These are phyloP conservation scores for Pipistrellus pipistrellus DNA, from an alignment of 2,797 vertebrate species.

Conservation along the genomic window DNA sequence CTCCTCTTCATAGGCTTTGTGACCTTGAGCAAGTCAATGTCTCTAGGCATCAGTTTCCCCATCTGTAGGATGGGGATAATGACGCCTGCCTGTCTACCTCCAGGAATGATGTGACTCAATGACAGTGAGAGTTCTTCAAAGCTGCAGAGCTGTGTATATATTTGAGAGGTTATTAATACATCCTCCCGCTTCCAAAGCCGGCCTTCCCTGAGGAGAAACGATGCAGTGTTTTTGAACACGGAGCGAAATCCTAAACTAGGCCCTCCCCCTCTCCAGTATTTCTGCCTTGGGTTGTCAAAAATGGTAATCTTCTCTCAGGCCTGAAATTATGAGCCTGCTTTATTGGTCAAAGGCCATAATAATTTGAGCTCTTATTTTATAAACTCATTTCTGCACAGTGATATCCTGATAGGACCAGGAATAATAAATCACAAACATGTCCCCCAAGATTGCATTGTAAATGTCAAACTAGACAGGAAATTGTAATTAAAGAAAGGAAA, in stretches of 20 bases:
- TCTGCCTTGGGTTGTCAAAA: conserved; percentile 94
- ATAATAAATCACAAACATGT: conserved; percentile 97
- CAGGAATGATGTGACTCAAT: background rate
- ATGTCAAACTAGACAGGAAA: conserved; percentile 97
- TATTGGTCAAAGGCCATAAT: conserved; percentile 97
- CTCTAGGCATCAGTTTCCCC: conserved; percentile 34
- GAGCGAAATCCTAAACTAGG: conserved; percentile 88
- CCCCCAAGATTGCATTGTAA: conserved; percentile 97
- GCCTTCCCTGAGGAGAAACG: conserved; percentile 64
- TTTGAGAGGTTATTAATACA: background rate
- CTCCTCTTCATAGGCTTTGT: background rate
- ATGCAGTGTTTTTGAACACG: conserved; percentile 86
- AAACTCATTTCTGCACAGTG: conserved; percentile 96
- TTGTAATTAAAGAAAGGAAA: conserved; percentile 99
- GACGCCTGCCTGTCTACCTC: background rate
- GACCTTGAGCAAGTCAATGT: conserved; percentile 20
- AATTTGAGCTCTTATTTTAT: conserved; percentile 97
- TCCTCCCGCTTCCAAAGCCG: conserved; percentile 55
- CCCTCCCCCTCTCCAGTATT: conserved; percentile 89
- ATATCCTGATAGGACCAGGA: conserved; percentile 95
- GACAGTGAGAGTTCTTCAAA: conserved; percentile 38
- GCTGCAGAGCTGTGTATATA: background rate
- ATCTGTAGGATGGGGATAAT: background rate
- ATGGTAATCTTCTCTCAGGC: conserved; percentile 94
- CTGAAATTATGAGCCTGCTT: conserved; percentile 95